A percentile compares a stretch with the other conserved stretches of the same genome.
These are phyloP conservation scores for Trididemnum clinides DNA, from an alignment of 23 tunicate genomes.

Conservation along the genomic window DNA sequence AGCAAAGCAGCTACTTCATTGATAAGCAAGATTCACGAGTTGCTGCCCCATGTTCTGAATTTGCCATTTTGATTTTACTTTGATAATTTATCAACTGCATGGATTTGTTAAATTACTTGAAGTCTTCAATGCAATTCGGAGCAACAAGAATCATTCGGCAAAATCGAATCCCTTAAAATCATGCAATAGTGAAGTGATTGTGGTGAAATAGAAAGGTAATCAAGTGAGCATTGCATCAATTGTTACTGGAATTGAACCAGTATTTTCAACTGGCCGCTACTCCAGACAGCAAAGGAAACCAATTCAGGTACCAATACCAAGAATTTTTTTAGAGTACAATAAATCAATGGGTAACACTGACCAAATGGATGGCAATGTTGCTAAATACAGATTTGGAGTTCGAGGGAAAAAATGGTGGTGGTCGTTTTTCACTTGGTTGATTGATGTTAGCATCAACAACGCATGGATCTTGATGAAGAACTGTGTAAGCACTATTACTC, in stretches of 20 bases:
- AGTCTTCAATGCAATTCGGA: not conserved
- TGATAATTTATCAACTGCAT: not conserved
- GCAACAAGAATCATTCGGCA: not conserved
- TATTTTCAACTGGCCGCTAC: not conserved
- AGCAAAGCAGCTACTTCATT: not conserved
- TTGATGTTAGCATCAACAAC: constrained; percentile 13
- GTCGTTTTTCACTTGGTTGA: not conserved
- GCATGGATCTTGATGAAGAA: not conserved
- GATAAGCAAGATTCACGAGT: not conserved
- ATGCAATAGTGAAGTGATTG: not conserved
- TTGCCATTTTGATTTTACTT: not conserved
- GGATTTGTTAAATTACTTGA: not conserved
- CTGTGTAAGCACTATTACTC: not conserved
- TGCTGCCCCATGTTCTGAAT: not conserved
- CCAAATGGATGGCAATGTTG: not conserved
- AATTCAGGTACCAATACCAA: not conserved
- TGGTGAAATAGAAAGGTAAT: constrained; percentile 7
- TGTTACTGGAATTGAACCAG: not conserved
- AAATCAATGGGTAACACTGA: constrained; percentile 7
- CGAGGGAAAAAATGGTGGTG: constrained; percentile 6
- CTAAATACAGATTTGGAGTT: not conserved
- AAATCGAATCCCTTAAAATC: not conserved
- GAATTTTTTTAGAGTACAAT: not conserved
- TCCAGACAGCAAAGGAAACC: not conserved
- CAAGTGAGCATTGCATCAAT: not conserved